Conservation (phyloP, 1,140 invertebrate genomes). For the Argopecten irradians region DNA sequence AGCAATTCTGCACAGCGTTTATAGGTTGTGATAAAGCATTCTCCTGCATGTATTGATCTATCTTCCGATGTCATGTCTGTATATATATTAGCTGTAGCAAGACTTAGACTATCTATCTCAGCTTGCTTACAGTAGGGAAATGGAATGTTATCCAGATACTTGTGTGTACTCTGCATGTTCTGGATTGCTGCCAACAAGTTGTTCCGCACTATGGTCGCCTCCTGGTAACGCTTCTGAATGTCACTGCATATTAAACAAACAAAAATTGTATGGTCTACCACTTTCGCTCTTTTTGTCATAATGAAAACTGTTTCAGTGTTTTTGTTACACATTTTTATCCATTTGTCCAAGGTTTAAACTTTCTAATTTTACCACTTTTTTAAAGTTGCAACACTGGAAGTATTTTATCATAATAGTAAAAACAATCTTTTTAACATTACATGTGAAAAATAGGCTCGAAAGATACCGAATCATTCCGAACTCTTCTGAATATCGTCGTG, state of each 20-base stretch:
- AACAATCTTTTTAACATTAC: too few relatives aligned
- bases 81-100: constrained; percentile 80
- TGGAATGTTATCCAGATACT: constrained; percentile 80
- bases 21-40: constrained; percentile 79
- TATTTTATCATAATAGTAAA: too few relatives aligned
- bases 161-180: constrained; percentile 80
- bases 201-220: constrained; percentile 80
- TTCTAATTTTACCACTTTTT: too few relatives aligned
- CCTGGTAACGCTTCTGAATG: constrained; percentile 74
- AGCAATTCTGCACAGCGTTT: constrained; percentile 79
- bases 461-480: too few relatives aligned
- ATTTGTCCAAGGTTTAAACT: too few relatives aligned
- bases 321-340: too few relatives aligned
- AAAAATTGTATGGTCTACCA: too few relatives aligned
- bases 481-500: too few relatives aligned
- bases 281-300: too few relatives aligned
- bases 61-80: constrained; percentile 80
- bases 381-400: too few relatives aligned
- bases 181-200: constrained; percentile 81
- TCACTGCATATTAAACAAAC: constrained; percentile 62
- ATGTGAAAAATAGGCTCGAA: too few relatives aligned
- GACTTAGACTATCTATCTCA: constrained; percentile 79
- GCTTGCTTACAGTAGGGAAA: constrained; percentile 82
- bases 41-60: constrained; percentile 78
- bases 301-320: too few relatives aligned